phyloP scores from a whole-genome alignment of 2,888 invertebrate genomes.

The Thymelicus acteon region DNA sequence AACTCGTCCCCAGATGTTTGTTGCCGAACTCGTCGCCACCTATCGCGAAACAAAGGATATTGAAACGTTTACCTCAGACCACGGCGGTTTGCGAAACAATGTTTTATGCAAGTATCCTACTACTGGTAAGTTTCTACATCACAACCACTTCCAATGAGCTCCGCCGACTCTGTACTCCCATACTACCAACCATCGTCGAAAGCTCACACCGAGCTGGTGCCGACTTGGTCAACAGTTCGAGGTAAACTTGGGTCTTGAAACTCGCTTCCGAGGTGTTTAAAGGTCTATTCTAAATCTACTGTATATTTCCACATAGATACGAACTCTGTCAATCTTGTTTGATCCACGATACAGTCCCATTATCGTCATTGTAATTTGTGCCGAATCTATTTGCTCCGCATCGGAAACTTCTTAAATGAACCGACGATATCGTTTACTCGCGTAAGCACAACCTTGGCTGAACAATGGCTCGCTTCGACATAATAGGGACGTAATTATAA shows the following conservation, averaged over 20 bases:
- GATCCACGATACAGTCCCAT: slow-evolving; percentile 25
- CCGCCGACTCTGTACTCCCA: slow-evolving; percentile 43
- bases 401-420: slow-evolving; percentile 26
- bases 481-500: slow-evolving; percentile 44
- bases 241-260: slow-evolving; percentile 62
- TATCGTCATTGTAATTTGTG: background rate
- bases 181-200: slow-evolving; percentile 49
- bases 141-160: slow-evolving; percentile 55
- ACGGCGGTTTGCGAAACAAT: slow-evolving; percentile 68
- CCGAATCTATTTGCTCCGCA: slow-evolving; percentile 11
- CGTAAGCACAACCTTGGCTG: slow-evolving; percentile 23
- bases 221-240: slow-evolving; percentile 50
- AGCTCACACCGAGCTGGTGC: slow-evolving; percentile 61
- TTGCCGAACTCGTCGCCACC: slow-evolving; percentile 48
- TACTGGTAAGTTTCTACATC: slow-evolving; percentile 54
- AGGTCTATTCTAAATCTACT: slow-evolving; percentile 63
- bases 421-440: slow-evolving; percentile 35
- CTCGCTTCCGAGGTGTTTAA: slow-evolving; percentile 64
- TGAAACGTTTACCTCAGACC: slow-evolving; percentile 64
- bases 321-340: slow-evolving; percentile 24
- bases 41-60: slow-evolving; percentile 66
- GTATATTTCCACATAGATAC: slow-evolving; percentile 51
- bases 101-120: slow-evolving; percentile 65
- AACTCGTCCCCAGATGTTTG: slow-evolving; percentile 49
- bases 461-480: slow-evolving; percentile 27